Base-by-base conservation (phyloP, 2,888 invertebrate genomes). In the Eupithecia centaureata region DNA sequence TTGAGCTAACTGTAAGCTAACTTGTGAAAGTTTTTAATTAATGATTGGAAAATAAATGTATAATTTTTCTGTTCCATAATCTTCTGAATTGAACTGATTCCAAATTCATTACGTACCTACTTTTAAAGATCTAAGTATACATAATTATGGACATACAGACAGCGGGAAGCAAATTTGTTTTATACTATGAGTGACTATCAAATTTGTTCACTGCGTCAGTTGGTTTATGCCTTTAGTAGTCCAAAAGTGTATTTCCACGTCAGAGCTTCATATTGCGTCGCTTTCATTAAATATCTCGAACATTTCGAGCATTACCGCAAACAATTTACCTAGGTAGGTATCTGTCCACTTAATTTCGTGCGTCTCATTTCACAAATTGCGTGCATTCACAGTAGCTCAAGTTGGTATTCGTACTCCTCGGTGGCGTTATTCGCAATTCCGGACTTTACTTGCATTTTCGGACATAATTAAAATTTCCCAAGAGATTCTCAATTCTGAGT, bases 401-500 rank as follows among this genome's bases (percentile, higher is more conserved):
- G 70, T 62, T 60, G 66, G 70, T 67, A 67, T 68, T 65, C 65
- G 67, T 63, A 70, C 64, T 63, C 67, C 71, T 67, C 67, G 33
- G 52, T 70, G 76, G 78, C 78, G 77, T 77, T 80, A 82, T 81
- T 79, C 77, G 74, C 80, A 82, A 81, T 83, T 84, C 83, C 81
- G 78, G 77, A 76, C 76, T 77, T 78, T 81, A 82, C 82, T 79
- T 78, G 73, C 80, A 82, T 82, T 83, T 84, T 84, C 81, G 79
- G 77, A 79, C 82, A 80, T 81, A 82, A 84, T 85, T 85, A 84
- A 85, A 83, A 83, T 83, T 79, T 82, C 77, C 79, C 77, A 73
- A 70, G 78, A 72, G 76, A 73, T 73, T 75, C 75, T 65, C 70
- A 70, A 67, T 71, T 70, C 62, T 47, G 65, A 60, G 65, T 67